Evolutionary conservation across 2,888 invertebrate genomes (phyloP), one percentile per base, ranked within the genome.

Genomic region (Hylaea fasciaria): DNA sequence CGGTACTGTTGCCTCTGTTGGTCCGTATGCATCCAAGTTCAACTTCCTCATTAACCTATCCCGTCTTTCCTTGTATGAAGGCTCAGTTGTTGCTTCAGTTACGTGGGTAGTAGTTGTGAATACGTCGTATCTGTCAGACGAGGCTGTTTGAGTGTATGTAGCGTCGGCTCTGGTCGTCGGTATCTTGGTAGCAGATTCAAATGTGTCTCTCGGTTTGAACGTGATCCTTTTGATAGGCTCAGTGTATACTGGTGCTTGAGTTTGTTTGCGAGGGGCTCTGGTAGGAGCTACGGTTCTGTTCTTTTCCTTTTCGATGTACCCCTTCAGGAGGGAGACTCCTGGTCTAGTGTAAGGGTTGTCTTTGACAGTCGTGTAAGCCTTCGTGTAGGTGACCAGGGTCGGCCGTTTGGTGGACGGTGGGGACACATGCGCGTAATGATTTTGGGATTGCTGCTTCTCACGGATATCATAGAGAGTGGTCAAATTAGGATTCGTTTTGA

Each of bases 11-110:
- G 92, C 81, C 64, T 92, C 88, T 4, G 90, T 91, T 3, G 93
- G 89, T 43, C 93, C 93, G 12, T 69, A 76, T 0, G 72, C 73
- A 40, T 88, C 89, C 5, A 96, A 83, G 64, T 95, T 89, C n/a
- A 96, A 85, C 44, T 96, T 96, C 64, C 94, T 94, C 47, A 96
- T 86, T 90, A 96, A 94, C 64, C 94, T 94, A 62, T 95, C 93
- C 0, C 95, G 94, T 74, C 96, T 94, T 70, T 96, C 95, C 55
- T 94, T 93, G 56, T 95, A 94, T 0, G 83, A 81, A 0, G 79
- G 86, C 62, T 90, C 86, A 2, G 88, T 85, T 2, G 88, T 86
- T 0, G 73, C 71, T 57, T 82, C 80, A 8, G 69, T 68, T 29
- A 74, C 70, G 44, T 76, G 71, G 39, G 81, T 81, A 1, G 78